These are phyloP conservation scores for Hofmannophila pseudospretella DNA, from an alignment of 2,888 invertebrate genomes.

Conservation along the genomic window DNA sequence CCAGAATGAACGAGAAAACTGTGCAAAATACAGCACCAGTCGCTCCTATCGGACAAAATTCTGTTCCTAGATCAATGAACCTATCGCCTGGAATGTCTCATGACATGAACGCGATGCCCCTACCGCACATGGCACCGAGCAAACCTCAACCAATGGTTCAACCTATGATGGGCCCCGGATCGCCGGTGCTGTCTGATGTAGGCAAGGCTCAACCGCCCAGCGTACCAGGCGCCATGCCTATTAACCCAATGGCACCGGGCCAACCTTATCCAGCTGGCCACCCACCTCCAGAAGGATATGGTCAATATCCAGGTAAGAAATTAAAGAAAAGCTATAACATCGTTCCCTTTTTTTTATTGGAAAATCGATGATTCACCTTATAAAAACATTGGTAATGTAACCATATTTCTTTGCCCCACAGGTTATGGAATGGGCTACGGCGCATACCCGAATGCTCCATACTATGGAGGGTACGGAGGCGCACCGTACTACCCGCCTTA, in stretches of 20 bases:
- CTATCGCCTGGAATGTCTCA: constrained; percentile 23
- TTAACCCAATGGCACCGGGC: constrained; percentile 31
- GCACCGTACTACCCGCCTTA: constrained; percentile 70
- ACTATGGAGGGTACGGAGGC: constrained; percentile 76
- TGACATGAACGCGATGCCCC: constrained; percentile 27
- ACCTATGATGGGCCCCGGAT: constrained; percentile 37
- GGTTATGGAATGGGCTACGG: constrained; percentile 68
- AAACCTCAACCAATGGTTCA: constrained; percentile 39
- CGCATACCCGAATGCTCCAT: constrained; percentile 64
- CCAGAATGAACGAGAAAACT: constrained; percentile 28
- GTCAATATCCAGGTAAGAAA: constrained; percentile 61
- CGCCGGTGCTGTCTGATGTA: constrained; percentile 30
- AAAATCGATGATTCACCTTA: too few relatives aligned
- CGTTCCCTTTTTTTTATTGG: background rate
- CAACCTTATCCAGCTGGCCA: constrained; percentile 41
- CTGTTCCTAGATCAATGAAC: constrained; percentile 8
- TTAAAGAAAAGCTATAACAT: background rate
- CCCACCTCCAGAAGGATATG: constrained; percentile 53
- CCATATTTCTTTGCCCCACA: constrained; percentile 16
- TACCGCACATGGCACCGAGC: constrained; percentile 18
- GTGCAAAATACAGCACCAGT: constrained; percentile 26
- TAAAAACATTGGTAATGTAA: too few relatives aligned
- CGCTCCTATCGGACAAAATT: constrained; percentile 30
- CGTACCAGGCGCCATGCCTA: constrained; percentile 23
- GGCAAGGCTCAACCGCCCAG: constrained; percentile 25